Evolutionary conservation across 2,113 vertebrate species (phyloP), one percentile per base, ranked within the genome.

Genomic region (Neotragus moschatus): DNA sequence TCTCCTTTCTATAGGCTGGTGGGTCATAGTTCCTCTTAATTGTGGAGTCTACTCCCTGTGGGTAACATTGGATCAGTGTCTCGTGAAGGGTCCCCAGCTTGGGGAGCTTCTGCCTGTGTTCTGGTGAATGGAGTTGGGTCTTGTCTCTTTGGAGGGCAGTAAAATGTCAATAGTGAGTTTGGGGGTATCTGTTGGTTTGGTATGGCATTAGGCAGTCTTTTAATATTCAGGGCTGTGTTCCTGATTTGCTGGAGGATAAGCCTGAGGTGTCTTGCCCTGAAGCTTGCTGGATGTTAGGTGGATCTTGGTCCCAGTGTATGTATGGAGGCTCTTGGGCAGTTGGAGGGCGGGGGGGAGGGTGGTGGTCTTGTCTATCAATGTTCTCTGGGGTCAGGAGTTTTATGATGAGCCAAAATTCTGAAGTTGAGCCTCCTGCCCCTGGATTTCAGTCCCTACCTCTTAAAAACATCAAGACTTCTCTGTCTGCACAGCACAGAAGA

Each of bases 311-410:
- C 33, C 60, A 61, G 30, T 33, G 60, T 61, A 61, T 0, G 1
- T 33, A n/a, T 19, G 63, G 33, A n/a, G 33, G 63, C 33, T 19
- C 2, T 66, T n/a, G 16, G 26, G 26, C 26, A 56, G 55, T 56
- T 25, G 55, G 11, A 25, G 6, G 1, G 5, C 3, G 13, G 58
- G 12, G 15, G 12, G 12, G 28, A n/a, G n/a, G n/a, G n/a, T n/a
- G n/a, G n/a, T n/a, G 13, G 16, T 36, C 63, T 19, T 21, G 3
- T 19, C 33, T n/a, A 36, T 66, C n/a, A 66, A 1, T 10, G 33
- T 66, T 10, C 7, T 17, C 7, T 36, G 63, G 16, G 33, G 63
- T 36, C 63, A 36, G 17, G 63, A 21, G 17, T 19, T 66, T 21
- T 66, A n/a, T 66, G 33, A 21, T 66, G 63, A 36, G 10, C 33